phyloP scores from a whole-genome alignment of 2,797 vertebrate species.

The Echiichthys vipera region DNA sequence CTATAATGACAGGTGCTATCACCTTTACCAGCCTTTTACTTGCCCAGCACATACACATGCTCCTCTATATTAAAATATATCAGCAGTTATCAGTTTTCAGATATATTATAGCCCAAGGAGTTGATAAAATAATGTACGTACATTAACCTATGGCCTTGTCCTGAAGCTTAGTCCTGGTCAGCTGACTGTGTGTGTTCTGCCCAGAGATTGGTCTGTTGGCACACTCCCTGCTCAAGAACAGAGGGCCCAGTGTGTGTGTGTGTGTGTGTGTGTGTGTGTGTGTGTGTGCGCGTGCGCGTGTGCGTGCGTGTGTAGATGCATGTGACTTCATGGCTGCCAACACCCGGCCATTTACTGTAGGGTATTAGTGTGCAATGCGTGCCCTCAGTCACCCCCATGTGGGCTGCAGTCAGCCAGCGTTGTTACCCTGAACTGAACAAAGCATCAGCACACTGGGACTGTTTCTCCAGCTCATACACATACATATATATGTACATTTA shows the following conservation, averaged over 20 bases:
- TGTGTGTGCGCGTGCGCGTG: slow-evolving; percentile 2
- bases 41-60: background rate
- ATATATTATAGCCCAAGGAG: background rate
- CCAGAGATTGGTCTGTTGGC: slow-evolving; percentile 37
- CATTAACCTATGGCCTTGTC: slow-evolving; percentile 20
- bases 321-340: slow-evolving; percentile 56
- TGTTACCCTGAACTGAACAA: slow-evolving; percentile 37
- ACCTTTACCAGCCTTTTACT: background rate
- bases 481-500: background rate
- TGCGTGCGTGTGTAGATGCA: slow-evolving; percentile 12
- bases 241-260: slow-evolving; percentile 21
- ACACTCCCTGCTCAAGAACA: slow-evolving; percentile 51
- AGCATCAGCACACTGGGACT: slow-evolving; percentile 30
- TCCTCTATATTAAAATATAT: background rate
- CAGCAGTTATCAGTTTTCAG: background rate
- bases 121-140: background rate
- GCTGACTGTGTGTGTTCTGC: slow-evolving; percentile 45
- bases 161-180: slow-evolving; percentile 16
- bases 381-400: slow-evolving; percentile 54
- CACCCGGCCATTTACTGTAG: slow-evolving; percentile 42
- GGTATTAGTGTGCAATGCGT: slow-evolving; percentile 33
- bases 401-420: slow-evolving; percentile 26
- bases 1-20: background rate
- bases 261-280: slow-evolving; percentile 17
- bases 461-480: background rate